Conservation (phyloP, 2,797 vertebrate species). For the Momotus momota region DNA sequence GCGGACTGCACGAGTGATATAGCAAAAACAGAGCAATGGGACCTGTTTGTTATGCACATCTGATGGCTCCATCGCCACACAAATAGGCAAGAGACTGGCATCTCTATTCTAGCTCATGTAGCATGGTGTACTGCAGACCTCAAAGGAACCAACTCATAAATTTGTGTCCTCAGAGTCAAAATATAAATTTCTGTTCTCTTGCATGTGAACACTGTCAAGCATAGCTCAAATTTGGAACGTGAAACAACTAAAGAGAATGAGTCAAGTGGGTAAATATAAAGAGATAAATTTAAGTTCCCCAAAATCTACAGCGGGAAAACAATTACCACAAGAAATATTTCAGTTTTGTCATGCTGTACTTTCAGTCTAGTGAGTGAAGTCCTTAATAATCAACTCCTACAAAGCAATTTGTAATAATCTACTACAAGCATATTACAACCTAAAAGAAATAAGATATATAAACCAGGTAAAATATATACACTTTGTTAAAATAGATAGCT, state of each 20-base stretch:
- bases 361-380: neutral
- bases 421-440: neutral
- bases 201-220: rapidly evolving
- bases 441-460: neutral
- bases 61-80: neutral
- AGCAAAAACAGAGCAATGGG: neutral
- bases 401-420: neutral
- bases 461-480: neutral
- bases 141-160: neutral
- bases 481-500: neutral
- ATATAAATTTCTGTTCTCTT: neutral
- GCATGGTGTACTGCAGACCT: neutral
- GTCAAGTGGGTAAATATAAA: rapidly evolving
- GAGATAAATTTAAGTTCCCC: neutral
- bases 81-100: too few species aligned
- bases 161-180: neutral
- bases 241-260: neutral
- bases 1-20: neutral
- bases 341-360: neutral
- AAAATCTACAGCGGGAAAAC: neutral
- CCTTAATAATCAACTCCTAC: neutral
- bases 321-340: neutral
- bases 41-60: neutral
- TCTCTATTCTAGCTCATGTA: neutral
- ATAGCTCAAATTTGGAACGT: neutral